Conservation (phyloP, 2,888 invertebrate genomes). For the Lepas anatifera region DNA sequence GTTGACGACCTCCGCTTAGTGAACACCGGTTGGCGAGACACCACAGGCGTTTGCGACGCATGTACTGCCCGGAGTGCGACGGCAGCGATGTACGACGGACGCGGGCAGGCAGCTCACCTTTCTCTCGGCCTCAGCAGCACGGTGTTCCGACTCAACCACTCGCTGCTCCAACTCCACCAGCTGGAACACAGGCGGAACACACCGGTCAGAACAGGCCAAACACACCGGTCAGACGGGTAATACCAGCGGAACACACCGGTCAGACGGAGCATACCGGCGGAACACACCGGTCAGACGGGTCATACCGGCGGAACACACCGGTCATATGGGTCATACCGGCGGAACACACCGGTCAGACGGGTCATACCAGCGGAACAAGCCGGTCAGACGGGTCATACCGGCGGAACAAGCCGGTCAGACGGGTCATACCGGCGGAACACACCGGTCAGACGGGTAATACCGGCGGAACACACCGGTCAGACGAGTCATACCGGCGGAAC, state of each 20-base stretch:
- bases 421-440: background rate
- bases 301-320: too few relatives aligned
- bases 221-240: too few relatives aligned
- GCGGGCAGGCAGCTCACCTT: constrained; percentile 48
- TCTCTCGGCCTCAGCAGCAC: constrained; percentile 87
- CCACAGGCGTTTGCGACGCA: too few relatives aligned
- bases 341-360: background rate
- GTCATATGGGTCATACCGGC: too few relatives aligned
- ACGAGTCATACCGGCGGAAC: background rate
- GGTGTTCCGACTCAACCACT: constrained; percentile 80
- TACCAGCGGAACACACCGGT: too few relatives aligned
- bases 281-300: too few relatives aligned
- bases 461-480: background rate
- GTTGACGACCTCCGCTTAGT: too few relatives aligned
- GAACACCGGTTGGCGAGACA: too few relatives aligned
- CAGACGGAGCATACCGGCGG: too few relatives aligned
- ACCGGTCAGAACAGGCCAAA: background rate
- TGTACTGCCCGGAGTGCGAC: too few relatives aligned
- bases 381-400: background rate
- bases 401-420: background rate
- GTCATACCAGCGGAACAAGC: background rate
- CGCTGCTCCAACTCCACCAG: constrained; percentile 87
- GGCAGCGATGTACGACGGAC: background rate
- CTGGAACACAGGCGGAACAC: constrained; percentile 44
- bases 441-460: background rate